Evolutionary conservation across 2,888 invertebrate genomes (phyloP), one percentile per base, ranked within the genome.

Genomic region (Hemistola chrysoprasaria): DNA sequence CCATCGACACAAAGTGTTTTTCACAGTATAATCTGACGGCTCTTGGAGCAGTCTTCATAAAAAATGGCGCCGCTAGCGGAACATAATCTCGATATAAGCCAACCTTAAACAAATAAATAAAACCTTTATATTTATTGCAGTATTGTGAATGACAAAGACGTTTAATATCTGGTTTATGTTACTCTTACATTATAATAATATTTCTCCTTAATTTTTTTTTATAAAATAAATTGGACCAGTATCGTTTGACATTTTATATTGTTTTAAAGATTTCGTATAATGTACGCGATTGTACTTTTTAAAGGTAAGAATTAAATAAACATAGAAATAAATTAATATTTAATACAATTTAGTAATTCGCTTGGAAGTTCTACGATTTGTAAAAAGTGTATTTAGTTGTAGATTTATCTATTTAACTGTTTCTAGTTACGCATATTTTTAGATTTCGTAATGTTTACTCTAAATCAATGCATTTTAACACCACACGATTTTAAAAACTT

Each of bases 321-420:
- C 71, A 69, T 75, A 78, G 66, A 73, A 70, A 69, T 62, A 61
- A 60, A 65, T 61, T 72, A 67, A 59, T 80, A 78, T 79, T 79
- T 78, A 73, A 75, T 75, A 72, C 63, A 65, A 76, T 62, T 77
- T 85, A 85, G 83, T 66, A 68, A 59, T 75, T 82, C 69, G 85
- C 85, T 85, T 85, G 71, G 71, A 71, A 67, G 78, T 81, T 78
- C 62, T 78, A 82, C 71, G 75, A 71, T 73, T 80, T 87, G 86
- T 87, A 88, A 79, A 88, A 87, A 87, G 80, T 86, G 81, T 87
- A 87, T 85, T 86, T 88, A 87, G 85, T 78, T 78, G 80, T 88
- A 88, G 87, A 78, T 71, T 64, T 62, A 78, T 74, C 68, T 83
- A 85, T 80, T 83, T 80, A 79, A 77, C 76, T 79, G 81, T 85